These are phyloP conservation scores for Lissocephala sabroskyi DNA, from an alignment of 2,888 invertebrate genomes.

Conservation along the genomic window DNA sequence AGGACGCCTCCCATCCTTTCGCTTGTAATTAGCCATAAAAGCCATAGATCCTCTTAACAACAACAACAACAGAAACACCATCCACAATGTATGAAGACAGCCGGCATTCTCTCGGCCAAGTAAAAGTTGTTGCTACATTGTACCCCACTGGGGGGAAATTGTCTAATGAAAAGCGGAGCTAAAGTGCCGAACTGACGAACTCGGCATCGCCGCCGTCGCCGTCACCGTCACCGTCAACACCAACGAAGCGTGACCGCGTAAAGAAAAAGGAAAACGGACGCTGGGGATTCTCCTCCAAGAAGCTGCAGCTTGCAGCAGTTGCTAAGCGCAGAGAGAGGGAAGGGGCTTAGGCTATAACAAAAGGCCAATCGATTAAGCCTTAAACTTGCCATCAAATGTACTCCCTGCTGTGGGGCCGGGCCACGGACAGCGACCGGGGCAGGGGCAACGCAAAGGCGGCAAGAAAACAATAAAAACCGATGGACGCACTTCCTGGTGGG, in stretches of 20 bases:
- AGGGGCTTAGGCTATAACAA: slow-evolving; percentile 19
- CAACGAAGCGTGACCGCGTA: too few species aligned
- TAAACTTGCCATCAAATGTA: slow-evolving; percentile 26
- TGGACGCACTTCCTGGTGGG: too few species aligned
- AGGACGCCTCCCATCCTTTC: not conserved
- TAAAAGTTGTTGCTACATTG: slow-evolving; percentile 50
- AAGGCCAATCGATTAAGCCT: slow-evolving; percentile 58
- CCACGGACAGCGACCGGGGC: too few species aligned
- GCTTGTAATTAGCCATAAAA: too few species aligned
- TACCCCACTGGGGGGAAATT: slow-evolving; percentile 46
- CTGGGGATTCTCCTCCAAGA: too few species aligned
- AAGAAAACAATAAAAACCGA: too few species aligned
- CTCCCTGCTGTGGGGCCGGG: not conserved
- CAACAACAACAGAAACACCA: slow-evolving; percentile 31
- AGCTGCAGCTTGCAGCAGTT: too few species aligned
- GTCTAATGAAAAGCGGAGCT: slow-evolving; percentile 58
- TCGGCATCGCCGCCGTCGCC: too few species aligned
- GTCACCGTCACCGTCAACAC: too few species aligned
- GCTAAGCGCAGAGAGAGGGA: not conserved
- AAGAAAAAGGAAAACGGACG: too few species aligned
- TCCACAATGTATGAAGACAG: slow-evolving; percentile 56
- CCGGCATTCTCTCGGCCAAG: slow-evolving; percentile 20
- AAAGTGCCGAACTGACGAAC: too few species aligned
- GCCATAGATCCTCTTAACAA: not conserved
- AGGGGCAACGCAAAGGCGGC: too few species aligned